Evolutionary conservation across 1,140 invertebrate genomes (phyloP).

Genomic region (Trachelipus rathkii): DNA sequence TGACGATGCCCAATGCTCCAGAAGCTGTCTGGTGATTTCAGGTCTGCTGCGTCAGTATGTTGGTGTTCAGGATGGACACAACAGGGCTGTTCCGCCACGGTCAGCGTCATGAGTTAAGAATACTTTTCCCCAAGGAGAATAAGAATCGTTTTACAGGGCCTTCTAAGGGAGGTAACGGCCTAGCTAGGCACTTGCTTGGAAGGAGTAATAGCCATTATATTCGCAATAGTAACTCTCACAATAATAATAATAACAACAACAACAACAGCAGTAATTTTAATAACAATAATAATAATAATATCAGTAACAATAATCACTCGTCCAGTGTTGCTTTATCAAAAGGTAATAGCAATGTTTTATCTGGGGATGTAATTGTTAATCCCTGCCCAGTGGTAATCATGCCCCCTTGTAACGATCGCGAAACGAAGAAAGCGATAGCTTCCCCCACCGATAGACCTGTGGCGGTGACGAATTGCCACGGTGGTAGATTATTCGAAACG

Average conservation of each 20-base stretch:
- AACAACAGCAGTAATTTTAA: not conserved
- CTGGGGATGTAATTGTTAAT: not conserved
- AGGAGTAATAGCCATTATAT: not conserved
- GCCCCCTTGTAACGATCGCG: not conserved
- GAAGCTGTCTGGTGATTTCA: not conserved
- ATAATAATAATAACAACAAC: not conserved
- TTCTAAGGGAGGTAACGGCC: not conserved
- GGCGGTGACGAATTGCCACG: not conserved
- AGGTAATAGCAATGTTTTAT: not conserved
- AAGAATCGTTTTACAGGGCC: not conserved
- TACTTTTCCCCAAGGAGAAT: not conserved
- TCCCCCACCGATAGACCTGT: not conserved
- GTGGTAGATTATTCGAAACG: not conserved
- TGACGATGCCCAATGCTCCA: not conserved
- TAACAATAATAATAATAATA: not conserved
- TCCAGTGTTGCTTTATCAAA: not conserved
- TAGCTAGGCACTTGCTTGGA: not conserved
- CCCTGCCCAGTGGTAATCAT: not conserved
- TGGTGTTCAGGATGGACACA: slow-evolving; percentile 9
- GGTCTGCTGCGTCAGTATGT: not conserved
- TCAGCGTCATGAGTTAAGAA: not conserved
- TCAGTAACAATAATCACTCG: not conserved
- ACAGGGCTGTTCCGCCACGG: slow-evolving; percentile 6
- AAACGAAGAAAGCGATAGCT: not conserved
- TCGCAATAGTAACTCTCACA: not conserved